Evolutionary conservation across 2,797 vertebrate genomes (phyloP).

Genomic region (Hyperoplus lanceolatus): DNA sequence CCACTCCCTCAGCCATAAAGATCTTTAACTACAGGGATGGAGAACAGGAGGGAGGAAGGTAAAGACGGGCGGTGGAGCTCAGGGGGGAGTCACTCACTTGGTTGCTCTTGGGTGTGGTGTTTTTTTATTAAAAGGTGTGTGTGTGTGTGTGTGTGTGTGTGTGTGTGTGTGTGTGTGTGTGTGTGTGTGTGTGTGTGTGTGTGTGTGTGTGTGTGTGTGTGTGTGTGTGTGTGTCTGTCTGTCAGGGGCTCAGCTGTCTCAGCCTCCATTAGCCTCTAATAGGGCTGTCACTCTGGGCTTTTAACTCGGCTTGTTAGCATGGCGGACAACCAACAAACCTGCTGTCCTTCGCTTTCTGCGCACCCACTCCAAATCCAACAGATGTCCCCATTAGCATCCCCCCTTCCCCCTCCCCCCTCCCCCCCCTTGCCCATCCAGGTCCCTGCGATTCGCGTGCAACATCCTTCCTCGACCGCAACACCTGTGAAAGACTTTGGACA

Average conservation of each 20-base stretch:
- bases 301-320: conserved; percentile 80
- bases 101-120: conserved; percentile 69
- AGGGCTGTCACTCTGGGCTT: conserved; percentile 82
- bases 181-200: conserved; percentile 40
- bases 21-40: conserved; percentile 80
- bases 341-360: conserved; percentile 35
- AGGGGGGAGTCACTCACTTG: conserved; percentile 50
- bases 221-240: conserved; percentile 45
- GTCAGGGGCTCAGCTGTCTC: conserved; percentile 81
- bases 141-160: conserved; percentile 43
- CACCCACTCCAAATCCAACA: conserved; percentile 45
- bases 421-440: conserved; percentile 9
- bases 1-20: conserved; percentile 79
- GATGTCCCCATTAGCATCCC: conserved; percentile 66
- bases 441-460: conserved; percentile 25
- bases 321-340: conserved; percentile 68
- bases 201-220: conserved; percentile 42
- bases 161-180: conserved; percentile 27
- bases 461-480: conserved; percentile 41
- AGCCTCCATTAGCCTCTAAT: conserved; percentile 85
- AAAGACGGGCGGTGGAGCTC: conserved; percentile 56
- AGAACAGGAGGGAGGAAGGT: conserved; percentile 64
- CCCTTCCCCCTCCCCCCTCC: conserved; percentile 11
- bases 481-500: conserved; percentile 22
- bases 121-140: conserved; percentile 47